Conservation (phyloP, 2,797 vertebrate genomes). For the Peromyscus melanophrys region DNA sequence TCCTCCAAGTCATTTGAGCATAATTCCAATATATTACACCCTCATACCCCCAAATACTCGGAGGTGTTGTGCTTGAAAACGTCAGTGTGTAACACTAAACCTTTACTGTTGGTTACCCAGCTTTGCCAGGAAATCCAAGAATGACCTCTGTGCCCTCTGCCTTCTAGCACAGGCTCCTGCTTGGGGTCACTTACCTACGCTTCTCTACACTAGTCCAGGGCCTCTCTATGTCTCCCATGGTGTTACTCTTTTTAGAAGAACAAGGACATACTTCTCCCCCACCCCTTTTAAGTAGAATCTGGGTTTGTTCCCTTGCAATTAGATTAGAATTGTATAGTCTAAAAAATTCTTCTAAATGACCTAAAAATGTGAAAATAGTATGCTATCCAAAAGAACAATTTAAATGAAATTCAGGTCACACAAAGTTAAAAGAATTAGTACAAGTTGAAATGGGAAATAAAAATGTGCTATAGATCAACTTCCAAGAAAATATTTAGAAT, state of each 20-base stretch:
- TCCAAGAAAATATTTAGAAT: slow-evolving; percentile 40
- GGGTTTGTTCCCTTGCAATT: slow-evolving; percentile 20
- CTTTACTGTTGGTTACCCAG: background rate
- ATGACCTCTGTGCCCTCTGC: background rate
- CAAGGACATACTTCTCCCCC: background rate
- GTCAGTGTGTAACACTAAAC: background rate
- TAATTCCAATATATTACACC: background rate
- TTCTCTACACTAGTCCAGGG: background rate
- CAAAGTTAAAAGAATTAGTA: slow-evolving; percentile 32
- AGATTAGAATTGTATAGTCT: slow-evolving; percentile 13
- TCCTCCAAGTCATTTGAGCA: background rate
- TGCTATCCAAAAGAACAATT: slow-evolving; percentile 24
- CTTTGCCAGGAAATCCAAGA: background rate
- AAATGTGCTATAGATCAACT: slow-evolving; percentile 1
- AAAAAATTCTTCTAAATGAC: slow-evolving; percentile 27
- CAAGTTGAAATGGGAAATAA: slow-evolving; percentile 36
- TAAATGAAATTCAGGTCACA: slow-evolving; percentile 48
- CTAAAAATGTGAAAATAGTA: slow-evolving; percentile 42
- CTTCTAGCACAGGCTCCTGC: background rate
- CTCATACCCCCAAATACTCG: background rate
- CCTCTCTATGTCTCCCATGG: background rate
- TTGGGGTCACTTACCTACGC: background rate
- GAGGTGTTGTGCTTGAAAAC: too few relatives aligned
- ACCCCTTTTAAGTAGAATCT: background rate
- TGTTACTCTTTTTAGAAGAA: slow-evolving; percentile 8